phyloP scores from a whole-genome alignment of 2,797 vertebrate species.

The Threskiornis aethiopicus region DNA sequence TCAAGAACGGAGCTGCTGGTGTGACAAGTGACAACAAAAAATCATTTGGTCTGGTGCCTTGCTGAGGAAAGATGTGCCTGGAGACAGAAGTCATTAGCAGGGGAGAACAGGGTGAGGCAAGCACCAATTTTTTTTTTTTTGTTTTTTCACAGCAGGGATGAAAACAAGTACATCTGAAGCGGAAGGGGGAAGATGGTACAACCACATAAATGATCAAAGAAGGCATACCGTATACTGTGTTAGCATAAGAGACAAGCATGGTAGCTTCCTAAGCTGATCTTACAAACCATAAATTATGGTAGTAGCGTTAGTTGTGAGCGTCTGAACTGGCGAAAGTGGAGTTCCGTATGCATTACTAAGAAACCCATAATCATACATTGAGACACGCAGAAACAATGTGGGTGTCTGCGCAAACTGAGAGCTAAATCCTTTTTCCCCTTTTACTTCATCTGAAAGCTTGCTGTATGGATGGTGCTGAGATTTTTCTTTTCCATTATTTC shows the following conservation, averaged over 20 bases:
- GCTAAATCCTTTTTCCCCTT: neutral
- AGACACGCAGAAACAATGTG: neutral
- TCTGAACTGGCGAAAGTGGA: neutral
- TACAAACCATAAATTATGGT: neutral
- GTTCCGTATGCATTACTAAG: neutral
- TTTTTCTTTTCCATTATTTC: neutral
- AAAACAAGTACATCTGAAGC: neutral
- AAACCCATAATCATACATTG: neutral
- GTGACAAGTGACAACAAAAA: neutral
- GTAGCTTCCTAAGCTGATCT: neutral
- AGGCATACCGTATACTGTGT: neutral
- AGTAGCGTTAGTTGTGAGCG: neutral
- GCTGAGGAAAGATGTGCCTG: neutral
- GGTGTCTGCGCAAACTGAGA: neutral
- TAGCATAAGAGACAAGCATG: neutral
- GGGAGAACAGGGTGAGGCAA: neutral
- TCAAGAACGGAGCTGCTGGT: neutral
- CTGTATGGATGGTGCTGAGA: neutral
- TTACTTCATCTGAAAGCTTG: neutral
- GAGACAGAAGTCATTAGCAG: constrained; percentile 14
- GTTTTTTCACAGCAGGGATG: neutral
- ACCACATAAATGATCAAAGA: neutral
- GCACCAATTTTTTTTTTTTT: neutral
- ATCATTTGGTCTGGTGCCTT: neutral
- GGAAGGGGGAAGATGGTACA: neutral